A percentile compares a stretch with the other conserved stretches of the same genome.
Conservation (phyloP, 1,140 invertebrate genomes). For the Procambarus virginalis region DNA sequence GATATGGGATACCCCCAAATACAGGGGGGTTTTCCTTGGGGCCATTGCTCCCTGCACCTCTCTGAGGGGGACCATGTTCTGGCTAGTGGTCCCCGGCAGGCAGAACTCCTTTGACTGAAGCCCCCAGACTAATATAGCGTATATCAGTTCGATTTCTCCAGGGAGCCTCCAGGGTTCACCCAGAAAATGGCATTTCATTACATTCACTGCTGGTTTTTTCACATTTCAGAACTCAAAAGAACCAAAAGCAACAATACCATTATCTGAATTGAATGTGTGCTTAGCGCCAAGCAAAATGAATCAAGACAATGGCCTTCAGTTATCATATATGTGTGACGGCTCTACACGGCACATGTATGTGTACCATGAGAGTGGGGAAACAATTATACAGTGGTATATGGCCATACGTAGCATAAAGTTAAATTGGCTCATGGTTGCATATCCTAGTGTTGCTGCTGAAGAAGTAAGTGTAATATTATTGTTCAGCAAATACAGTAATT, state of each 20-base stretch:
- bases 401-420: slow-evolving; percentile 90
- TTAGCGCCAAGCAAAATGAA: slow-evolving; percentile 90
- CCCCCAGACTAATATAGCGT: too few relatives aligned
- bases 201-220: too few relatives aligned
- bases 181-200: too few relatives aligned
- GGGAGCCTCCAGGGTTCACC: too few relatives aligned
- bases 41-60: neutral
- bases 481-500: too few relatives aligned
- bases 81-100: too few relatives aligned
- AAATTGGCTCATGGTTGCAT: slow-evolving; percentile 86
- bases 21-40: too few relatives aligned
- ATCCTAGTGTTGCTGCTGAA: slow-evolving; percentile 84
- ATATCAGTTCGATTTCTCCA: too few relatives aligned
- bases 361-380: slow-evolving; percentile 88
- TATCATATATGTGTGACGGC: slow-evolving; percentile 86
- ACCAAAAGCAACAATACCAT: slow-evolving; percentile 86
- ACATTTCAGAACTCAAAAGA: slow-evolving; percentile 77
- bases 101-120: too few relatives aligned
- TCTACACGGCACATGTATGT: slow-evolving; percentile 91
- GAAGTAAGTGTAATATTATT: slow-evolving; percentile 76
- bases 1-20: too few relatives aligned
- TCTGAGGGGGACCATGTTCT: too few relatives aligned
- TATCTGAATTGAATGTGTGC: slow-evolving; percentile 89
- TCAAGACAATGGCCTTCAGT: slow-evolving; percentile 84
- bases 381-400: slow-evolving; percentile 91